phyloP scores from a whole-genome alignment of 2,113 vertebrate species.

The Atrichornis clamosus region DNA sequence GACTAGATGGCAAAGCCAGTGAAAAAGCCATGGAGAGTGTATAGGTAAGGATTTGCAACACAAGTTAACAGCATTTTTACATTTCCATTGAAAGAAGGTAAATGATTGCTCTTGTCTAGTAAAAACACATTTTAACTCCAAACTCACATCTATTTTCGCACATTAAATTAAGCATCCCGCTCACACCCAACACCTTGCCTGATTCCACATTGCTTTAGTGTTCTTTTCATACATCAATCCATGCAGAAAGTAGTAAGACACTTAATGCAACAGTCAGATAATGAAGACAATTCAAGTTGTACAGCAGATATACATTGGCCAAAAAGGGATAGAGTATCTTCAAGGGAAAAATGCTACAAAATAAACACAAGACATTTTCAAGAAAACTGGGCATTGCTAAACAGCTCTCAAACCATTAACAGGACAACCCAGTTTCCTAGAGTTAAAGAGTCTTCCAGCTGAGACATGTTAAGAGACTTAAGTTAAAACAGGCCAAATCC shows the following conservation, averaged over 20 bases:
- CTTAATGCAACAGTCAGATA: slow-evolving; percentile 70
- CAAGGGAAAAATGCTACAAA: slow-evolving; percentile 58
- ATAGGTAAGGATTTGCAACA: slow-evolving; percentile 68
- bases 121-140: slow-evolving; percentile 69
- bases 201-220: slow-evolving; percentile 64
- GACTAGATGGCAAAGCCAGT: slow-evolving; percentile 74
- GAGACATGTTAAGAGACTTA: slow-evolving; percentile 64
- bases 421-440: slow-evolving; percentile 62
- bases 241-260: slow-evolving; percentile 78
- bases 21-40: slow-evolving; percentile 60
- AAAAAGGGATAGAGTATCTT: slow-evolving; percentile 59
- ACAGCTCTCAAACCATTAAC: slow-evolving; percentile 67
- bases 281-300: slow-evolving; percentile 68
- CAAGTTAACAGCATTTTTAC: slow-evolving; percentile 71
- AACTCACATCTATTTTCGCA: slow-evolving; percentile 74
- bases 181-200: slow-evolving; percentile 57
- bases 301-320: slow-evolving; percentile 72
- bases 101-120: slow-evolving; percentile 67
- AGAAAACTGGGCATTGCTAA: slow-evolving; percentile 74
- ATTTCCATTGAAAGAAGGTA: slow-evolving; percentile 67
- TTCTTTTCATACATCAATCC: slow-evolving; percentile 71
- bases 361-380: slow-evolving; percentile 65
- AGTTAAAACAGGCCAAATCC: slow-evolving; percentile 61
- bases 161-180: slow-evolving; percentile 72
- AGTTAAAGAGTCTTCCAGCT: slow-evolving; percentile 74